These are phyloP conservation scores for Teleiodes luculella DNA, from an alignment of 2,888 invertebrate genomes.

Conservation along the genomic window DNA sequence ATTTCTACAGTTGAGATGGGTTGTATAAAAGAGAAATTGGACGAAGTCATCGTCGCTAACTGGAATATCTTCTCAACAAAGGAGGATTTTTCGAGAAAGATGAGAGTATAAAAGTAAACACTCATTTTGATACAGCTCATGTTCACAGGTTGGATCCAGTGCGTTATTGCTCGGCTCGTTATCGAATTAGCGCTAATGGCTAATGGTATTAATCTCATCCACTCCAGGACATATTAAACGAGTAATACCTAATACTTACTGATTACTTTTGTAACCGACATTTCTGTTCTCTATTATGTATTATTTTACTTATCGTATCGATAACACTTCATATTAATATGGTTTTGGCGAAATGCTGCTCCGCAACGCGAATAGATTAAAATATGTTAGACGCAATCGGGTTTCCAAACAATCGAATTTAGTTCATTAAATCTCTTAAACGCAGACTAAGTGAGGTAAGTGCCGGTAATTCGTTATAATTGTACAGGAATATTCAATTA, in stretches of 20 bases:
- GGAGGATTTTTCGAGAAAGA: background rate
- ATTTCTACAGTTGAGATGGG: slow-evolving; percentile 35
- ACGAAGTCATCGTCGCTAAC: slow-evolving; percentile 33
- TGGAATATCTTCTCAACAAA: slow-evolving; percentile 3
- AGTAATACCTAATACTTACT: slow-evolving; percentile 11
- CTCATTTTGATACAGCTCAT: background rate
- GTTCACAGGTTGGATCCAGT: slow-evolving; percentile 29
- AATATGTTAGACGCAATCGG: no score
- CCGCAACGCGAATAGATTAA: no score
- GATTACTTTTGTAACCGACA: background rate
- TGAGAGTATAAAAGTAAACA: background rate
- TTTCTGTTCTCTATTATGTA: no score
- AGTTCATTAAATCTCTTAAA: slow-evolving; percentile 19
- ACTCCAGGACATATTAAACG: slow-evolving; percentile 14
- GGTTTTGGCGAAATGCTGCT: no score
- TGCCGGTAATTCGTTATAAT: slow-evolving; percentile 23
- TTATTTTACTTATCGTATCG: no score
- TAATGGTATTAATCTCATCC: slow-evolving; percentile 35
- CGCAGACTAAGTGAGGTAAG: background rate
- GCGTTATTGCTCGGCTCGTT: slow-evolving; percentile 33
- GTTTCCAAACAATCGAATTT: slow-evolving; percentile 9
- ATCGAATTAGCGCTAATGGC: slow-evolving; percentile 45
- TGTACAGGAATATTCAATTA: slow-evolving; percentile 48
- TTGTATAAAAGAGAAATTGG: slow-evolving; percentile 33
- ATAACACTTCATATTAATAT: no score